Conservation (phyloP, 2,797 vertebrate species). For the Acrossocheilus fasciatus region DNA sequence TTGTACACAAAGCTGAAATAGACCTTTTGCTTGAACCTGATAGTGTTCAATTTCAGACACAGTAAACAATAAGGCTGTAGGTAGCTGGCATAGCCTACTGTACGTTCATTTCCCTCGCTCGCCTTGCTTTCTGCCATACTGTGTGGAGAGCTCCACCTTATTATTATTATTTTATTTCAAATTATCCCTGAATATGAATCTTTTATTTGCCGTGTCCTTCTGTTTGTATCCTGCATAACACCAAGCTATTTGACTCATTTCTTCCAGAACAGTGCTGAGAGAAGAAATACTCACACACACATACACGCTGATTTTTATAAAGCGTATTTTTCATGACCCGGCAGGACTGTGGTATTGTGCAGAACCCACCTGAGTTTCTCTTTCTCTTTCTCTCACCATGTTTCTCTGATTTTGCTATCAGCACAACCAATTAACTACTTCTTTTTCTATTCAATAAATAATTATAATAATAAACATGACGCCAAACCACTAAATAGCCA, state of each 20-base stretch:
- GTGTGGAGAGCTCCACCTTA: constrained; percentile 30
- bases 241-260: constrained; percentile 11
- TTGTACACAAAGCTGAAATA: constrained; percentile 42
- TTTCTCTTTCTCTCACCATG: neutral
- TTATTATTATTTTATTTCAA: constrained; percentile 41
- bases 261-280: neutral
- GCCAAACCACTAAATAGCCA: neutral
- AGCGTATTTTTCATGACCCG: neutral
- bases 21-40: constrained; percentile 37
- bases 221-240: constrained; percentile 25
- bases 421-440: neutral
- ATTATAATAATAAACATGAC: neutral
- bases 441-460: neutral
- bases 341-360: neutral
- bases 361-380: neutral
- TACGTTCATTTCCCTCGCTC: constrained; percentile 2
- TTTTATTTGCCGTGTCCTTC: constrained; percentile 24
- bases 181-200: constrained; percentile 39
- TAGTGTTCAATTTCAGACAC: constrained; percentile 24
- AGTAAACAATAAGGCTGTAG: constrained; percentile 28
- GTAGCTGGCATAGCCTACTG: neutral
- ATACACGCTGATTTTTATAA: neutral
- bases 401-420: neutral
- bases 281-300: neutral
- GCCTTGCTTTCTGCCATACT: neutral